Evolutionary conservation across 2,888 invertebrate genomes (phyloP), one percentile per base, ranked within the genome.

Genomic region (Dione juno): DNA sequence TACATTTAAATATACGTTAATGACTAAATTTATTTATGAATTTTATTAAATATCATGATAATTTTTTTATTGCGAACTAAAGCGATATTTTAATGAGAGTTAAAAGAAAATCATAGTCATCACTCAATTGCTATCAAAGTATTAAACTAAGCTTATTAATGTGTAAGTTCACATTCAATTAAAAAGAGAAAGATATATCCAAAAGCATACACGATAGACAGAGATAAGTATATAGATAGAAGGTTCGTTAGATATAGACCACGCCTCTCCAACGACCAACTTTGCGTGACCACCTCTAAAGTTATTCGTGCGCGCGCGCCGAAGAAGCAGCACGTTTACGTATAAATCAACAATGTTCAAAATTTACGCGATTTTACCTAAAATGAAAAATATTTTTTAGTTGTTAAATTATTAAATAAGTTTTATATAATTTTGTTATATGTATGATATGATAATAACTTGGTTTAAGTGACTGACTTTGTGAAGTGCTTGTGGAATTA

Each of bases 261-360:
- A 87, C 92, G 91, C 92, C 92, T 84, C 78, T 81, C 78, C 78
- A 77, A 80, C 83, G 86, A 83, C 82, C 84, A 84, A 82, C 83
- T 83, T 84, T 82, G 84, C 80, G 87, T 88, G 81, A 86, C 91
- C 91, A 87, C 92, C 92, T 92, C 87, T 87, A 84, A 76, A 81
- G 81, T 86, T 91, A 93, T 92, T 93, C 89, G 91, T 90, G 91
- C 92, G 92, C 92, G 87, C 86, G 90, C 92, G 91, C 90, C 88
- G 89, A 79, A 77, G 80, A 79, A 84, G 84, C 75, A 78, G 83
- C 88, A 90, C 91, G 92, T 86, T 84, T 64, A 13, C 14, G 50
- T 64, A 21, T 35, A 8, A 37, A 64, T 14, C 50, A 19, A 64
- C 21, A 80, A 75, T 78, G 82, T 79, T 78, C 75, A 76, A 81